Conservation (phyloP, 2,888 invertebrate genomes). For the Dichetophora obliterata region DNA sequence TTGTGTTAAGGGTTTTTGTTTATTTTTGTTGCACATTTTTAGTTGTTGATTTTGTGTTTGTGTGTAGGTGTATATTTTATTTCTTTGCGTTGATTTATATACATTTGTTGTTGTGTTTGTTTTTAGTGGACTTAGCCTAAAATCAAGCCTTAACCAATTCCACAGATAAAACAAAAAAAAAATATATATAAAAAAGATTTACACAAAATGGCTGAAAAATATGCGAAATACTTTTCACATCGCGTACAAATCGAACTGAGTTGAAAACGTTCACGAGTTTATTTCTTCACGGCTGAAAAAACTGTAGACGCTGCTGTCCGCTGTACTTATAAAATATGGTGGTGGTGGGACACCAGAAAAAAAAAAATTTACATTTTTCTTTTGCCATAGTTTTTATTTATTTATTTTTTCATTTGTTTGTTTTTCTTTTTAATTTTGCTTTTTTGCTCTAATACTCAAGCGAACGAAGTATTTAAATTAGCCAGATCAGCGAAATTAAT, state of each 20-base stretch:
- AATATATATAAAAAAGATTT: slow-evolving; percentile 1
- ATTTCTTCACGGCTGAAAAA: slow-evolving; percentile 7
- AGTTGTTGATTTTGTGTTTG: neutral
- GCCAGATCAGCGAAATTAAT: slow-evolving; percentile 19
- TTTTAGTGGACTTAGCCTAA: neutral
- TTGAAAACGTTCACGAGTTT: slow-evolving; percentile 15
- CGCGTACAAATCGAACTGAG: slow-evolving; percentile 47
- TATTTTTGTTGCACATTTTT: neutral
- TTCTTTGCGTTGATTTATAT: slow-evolving; percentile 25
- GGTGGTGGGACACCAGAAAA: slow-evolving; percentile 13
- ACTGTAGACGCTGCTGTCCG: neutral
- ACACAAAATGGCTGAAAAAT: slow-evolving; percentile 23
- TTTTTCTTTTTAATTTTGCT: neutral
- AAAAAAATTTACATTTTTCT: neutral
- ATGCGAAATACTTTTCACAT: slow-evolving; percentile 47
- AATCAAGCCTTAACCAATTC: neutral
- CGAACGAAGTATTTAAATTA: slow-evolving; percentile 19
- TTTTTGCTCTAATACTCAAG: neutral
- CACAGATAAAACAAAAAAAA: neutral
- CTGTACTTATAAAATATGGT: slow-evolving; percentile 17
- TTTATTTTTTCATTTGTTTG: neutral
- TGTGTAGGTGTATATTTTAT: slow-evolving; percentile 33
- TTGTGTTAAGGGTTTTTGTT: slow-evolving; percentile 28
- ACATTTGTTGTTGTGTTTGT: slow-evolving; percentile 3
- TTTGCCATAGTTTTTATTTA: neutral